These are phyloP conservation scores for Cephus rjabovi DNA, from an alignment of 2,888 invertebrate genomes.

Conservation along the genomic window DNA sequence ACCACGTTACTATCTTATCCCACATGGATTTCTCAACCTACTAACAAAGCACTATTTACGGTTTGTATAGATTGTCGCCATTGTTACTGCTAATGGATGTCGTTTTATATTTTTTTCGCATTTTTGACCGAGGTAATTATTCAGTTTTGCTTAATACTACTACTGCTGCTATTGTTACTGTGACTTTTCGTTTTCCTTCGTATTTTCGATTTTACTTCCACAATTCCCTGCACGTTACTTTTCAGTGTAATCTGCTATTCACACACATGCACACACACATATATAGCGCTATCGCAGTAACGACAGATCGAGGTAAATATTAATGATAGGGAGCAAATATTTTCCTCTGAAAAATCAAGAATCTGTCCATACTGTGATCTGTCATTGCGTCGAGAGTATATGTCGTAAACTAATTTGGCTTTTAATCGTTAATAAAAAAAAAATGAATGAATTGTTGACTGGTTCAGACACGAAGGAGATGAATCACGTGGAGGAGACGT, in stretches of 20 bases:
- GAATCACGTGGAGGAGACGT: constrained; percentile 38
- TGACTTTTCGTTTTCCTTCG: neutral
- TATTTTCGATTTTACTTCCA: neutral
- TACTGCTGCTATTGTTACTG: neutral
- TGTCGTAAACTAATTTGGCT: neutral
- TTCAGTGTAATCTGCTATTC: neutral
- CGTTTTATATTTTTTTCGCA: neutral
- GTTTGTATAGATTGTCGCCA: neutral
- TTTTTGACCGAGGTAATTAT: constrained; percentile 5
- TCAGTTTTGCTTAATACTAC: constrained; percentile 4
- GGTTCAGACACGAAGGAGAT: constrained; percentile 39
- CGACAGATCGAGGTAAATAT: neutral
- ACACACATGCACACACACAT: neutral
- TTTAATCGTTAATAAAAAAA: neutral
- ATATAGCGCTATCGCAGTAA: neutral
- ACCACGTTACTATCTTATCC: constrained; percentile 2
- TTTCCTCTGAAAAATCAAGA: neutral
- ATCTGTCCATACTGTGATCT: neutral
- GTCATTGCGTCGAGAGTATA: neutral
- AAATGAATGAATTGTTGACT: constrained; percentile 9
- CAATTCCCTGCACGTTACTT: neutral
- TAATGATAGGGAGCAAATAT: neutral
- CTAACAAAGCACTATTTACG: constrained; percentile 18
- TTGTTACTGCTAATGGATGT: constrained; percentile 9
- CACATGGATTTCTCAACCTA: constrained; percentile 13